Conservation (phyloP, 92 coral and sea anemone genomes). For the Meandrina meandrites region DNA sequence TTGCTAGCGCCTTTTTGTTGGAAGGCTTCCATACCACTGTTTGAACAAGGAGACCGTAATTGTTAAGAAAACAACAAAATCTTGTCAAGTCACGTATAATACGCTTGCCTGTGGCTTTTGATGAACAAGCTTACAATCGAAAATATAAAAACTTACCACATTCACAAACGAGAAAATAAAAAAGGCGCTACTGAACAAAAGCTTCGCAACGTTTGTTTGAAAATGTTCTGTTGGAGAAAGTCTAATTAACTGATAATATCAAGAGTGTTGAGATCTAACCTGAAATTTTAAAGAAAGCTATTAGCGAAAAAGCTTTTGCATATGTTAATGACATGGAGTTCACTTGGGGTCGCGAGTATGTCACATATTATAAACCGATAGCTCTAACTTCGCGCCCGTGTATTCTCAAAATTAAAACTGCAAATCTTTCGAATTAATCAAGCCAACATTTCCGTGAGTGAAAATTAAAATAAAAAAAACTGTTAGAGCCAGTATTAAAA, state of each 20-base stretch:
- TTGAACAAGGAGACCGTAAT: too few relatives aligned
- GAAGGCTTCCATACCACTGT: too few relatives aligned
- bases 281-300: background rate
- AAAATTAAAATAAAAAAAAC: background rate
- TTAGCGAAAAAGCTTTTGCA: background rate
- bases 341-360: background rate
- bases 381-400: background rate
- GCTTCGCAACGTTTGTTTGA: background rate
- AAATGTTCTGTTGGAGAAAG: too few relatives aligned
- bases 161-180: background rate
- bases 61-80: too few relatives aligned
- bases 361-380: background rate
- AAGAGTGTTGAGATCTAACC: background rate
- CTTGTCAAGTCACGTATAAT: too few relatives aligned
- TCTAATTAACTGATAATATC: too few relatives aligned
- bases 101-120: background rate
- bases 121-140: background rate
- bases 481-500: background rate
- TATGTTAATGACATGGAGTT: too few relatives aligned
- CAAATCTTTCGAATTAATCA: background rate
- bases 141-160: too few relatives aligned
- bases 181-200: background rate
- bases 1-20: background rate
- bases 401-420: background rate
- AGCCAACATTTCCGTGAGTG: background rate